Evolutionary conservation across 2,797 vertebrate genomes (phyloP).

Genomic region (Xerus rutilus): DNA sequence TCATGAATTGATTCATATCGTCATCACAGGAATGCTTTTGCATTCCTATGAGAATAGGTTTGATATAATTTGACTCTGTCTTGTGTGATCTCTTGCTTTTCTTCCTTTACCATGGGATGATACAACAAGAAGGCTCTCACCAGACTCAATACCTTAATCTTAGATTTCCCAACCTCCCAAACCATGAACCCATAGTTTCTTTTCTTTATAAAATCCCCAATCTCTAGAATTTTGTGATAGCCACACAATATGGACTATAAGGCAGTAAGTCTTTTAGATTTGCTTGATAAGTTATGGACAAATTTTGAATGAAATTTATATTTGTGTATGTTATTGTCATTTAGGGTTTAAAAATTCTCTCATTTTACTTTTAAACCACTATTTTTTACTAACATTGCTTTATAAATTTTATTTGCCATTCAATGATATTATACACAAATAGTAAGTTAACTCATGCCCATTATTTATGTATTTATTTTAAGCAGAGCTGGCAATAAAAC

Average conservation of each 20-base stretch:
- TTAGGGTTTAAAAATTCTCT: background rate
- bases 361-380: background rate
- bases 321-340: background rate
- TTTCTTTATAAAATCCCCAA: background rate
- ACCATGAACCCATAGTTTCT: background rate
- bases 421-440: background rate
- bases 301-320: background rate
- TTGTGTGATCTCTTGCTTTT: background rate
- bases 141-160: background rate
- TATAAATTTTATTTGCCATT: background rate
- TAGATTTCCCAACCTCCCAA: background rate
- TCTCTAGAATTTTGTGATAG: background rate
- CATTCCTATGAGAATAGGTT: background rate
- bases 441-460: background rate
- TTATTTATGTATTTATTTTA: too few species aligned
- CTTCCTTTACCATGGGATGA: background rate
- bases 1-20: background rate
- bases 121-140: background rate
- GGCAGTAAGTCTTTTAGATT: background rate
- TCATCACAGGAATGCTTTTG: background rate
- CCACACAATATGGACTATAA: background rate
- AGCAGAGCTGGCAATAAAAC: background rate
- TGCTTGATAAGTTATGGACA: background rate
- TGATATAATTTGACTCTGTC: background rate
- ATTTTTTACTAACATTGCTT: background rate